Evolutionary conservation across 1,140 invertebrate species (phyloP).

Genomic region (Danaus plexippus): DNA sequence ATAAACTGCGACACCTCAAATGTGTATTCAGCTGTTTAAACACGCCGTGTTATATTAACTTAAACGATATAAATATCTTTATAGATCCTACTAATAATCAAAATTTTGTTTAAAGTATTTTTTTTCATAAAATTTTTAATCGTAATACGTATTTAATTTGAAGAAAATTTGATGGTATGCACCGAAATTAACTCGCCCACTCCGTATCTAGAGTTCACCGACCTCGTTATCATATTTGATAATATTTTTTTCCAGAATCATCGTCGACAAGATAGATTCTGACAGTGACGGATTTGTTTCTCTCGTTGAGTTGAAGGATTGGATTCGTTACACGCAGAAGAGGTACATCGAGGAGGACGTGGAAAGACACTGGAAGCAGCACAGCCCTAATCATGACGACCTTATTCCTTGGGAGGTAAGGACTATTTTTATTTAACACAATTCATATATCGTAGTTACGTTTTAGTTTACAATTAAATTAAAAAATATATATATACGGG

Average conservation of each 20-base stretch:
- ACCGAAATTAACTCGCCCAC: too few relatives aligned
- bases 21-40: too few relatives aligned
- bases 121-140: too few relatives aligned
- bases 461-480: neutral
- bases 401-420: slow-evolving; percentile 85
- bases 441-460: neutral
- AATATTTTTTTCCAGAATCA: slow-evolving; percentile 77
- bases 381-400: slow-evolving; percentile 86
- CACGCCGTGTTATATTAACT: too few relatives aligned
- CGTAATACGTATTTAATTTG: too few relatives aligned
- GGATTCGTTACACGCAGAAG: slow-evolving; percentile 95
- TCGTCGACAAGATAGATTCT: slow-evolving; percentile 95
- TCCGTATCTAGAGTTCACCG: slow-evolving; percentile 22
- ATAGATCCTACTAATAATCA: too few relatives aligned
- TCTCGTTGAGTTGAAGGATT: slow-evolving; percentile 92
- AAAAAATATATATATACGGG: too few relatives aligned
- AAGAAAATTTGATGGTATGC: too few relatives aligned
- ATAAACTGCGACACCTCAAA: slow-evolving; percentile 12
- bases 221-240: slow-evolving; percentile 30
- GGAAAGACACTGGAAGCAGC: slow-evolving; percentile 91
- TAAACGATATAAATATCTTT: too few relatives aligned
- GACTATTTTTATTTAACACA: neutral
- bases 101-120: too few relatives aligned
- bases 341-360: slow-evolving; percentile 94
- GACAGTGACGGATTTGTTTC: slow-evolving; percentile 90